Conservation (phyloP, 2,888 invertebrate genomes). For the Drosophila niveifrons region DNA sequence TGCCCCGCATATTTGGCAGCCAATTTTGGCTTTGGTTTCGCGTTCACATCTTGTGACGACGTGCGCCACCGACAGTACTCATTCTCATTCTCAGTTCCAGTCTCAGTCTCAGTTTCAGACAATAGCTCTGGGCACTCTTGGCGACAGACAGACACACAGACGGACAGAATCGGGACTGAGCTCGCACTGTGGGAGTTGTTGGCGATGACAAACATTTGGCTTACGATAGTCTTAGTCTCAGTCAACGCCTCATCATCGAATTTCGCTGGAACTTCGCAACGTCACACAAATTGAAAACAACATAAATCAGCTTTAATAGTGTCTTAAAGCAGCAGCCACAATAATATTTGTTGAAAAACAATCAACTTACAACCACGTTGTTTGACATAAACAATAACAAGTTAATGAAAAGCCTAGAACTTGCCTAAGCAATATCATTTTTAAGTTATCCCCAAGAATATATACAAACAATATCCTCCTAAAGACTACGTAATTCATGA, state of each 20-base stretch:
- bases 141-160: not conserved
- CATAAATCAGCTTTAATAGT: slow-evolving; percentile 27
- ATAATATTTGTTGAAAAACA: slow-evolving; percentile 8
- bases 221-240: slow-evolving; percentile 1
- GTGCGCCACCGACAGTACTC: slow-evolving; percentile 50
- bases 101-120: not conserved
- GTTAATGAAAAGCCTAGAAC: not conserved
- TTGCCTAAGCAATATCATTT: not conserved
- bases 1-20: slow-evolving; percentile 63
- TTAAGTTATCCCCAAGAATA: not conserved
- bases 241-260: slow-evolving; percentile 30
- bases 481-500: no score
- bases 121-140: not conserved
- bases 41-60: slow-evolving; percentile 52
- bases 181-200: slow-evolving; percentile 26
- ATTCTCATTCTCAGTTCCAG: not conserved
- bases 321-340: slow-evolving; percentile 3
- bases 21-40: slow-evolving; percentile 26
- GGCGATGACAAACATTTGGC: slow-evolving; percentile 53
- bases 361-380: slow-evolving; percentile 20
- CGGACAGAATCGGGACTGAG: not conserved
- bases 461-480: no score
- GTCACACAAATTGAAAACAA: slow-evolving; percentile 42
- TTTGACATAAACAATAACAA: slow-evolving; percentile 20
- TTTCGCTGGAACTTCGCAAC: slow-evolving; percentile 47